phyloP scores from a whole-genome alignment of 2,113 vertebrate species.

The Colistium nudipinnis region DNA sequence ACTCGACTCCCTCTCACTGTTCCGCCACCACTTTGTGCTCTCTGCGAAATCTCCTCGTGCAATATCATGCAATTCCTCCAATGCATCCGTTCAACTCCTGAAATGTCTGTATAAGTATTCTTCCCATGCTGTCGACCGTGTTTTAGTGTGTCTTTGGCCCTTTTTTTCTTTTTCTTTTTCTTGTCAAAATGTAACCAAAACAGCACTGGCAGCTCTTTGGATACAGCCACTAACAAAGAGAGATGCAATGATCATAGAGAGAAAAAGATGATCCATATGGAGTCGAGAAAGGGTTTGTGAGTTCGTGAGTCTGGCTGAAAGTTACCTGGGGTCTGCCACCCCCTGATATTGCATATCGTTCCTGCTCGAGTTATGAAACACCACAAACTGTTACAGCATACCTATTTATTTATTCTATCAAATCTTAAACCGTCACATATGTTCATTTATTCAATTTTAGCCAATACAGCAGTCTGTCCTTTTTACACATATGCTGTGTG shows the following conservation, averaged over 20 bases:
- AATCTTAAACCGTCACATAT: conserved; percentile 1
- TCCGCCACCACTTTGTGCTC: conserved; percentile 21
- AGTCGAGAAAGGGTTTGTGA: background rate
- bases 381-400: conserved; percentile 21
- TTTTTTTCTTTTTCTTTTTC: conserved; percentile 4
- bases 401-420: conserved; percentile 42
- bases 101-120: background rate
- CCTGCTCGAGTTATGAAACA: conserved; percentile 40
- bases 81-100: conserved; percentile 12
- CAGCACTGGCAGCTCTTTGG: conserved; percentile 37
- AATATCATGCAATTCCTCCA: conserved; percentile 14
- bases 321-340: background rate
- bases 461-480: conserved; percentile 17
- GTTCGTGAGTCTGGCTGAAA: conserved; percentile 11
- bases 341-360: conserved; percentile 30
- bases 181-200: conserved; percentile 35
- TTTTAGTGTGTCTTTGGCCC: conserved; percentile 22
- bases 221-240: conserved; percentile 27
- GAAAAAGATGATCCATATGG: conserved; percentile 11
- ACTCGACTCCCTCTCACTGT: conserved; percentile 19
- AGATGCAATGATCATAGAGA: conserved; percentile 9
- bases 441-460: conserved; percentile 27
- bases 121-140: conserved; percentile 5
- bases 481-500: conserved; percentile 9
- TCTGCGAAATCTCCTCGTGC: conserved; percentile 16